Evolutionary conservation across 2,888 invertebrate species (phyloP), one percentile per base, ranked within the genome.

Genomic region (Syrphus vitripennis): DNA sequence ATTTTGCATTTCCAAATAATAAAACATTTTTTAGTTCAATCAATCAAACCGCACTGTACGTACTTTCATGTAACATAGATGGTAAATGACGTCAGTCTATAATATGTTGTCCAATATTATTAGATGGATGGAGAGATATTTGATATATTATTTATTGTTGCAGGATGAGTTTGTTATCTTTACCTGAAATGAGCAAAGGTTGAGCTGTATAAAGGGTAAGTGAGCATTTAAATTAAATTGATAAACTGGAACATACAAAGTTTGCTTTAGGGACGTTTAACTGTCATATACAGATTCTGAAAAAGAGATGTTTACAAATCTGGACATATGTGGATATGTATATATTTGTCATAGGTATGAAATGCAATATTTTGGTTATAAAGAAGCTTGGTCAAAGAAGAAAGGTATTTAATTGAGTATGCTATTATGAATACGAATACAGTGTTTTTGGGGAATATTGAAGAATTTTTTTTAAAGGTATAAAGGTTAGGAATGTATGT

Each of bases 111-210:
- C 76, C 40, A 45, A 65, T 75, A 19, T 31, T 34, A 31, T 48
- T 31, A 31, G 76, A 37, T 69, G 19, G 34, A 50, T 26, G 57
- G 19, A 26, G 26, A 69, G 69, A 69, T 61, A 59, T 70, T 61
- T 70, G 59, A 69, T 59, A 70, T 40, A 77, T 70, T 77, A 59
- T n/a, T n/a, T n/a, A 77, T 77, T 77, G 59, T 70, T 31, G 26
- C 50, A 70, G 48, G 61, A 37, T 37, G 29, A 21, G 6, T 59
- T 61, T 69, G 69, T 77, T 77, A 77, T 77, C 77, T 77, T 61
- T 77, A 10, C 48, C 3, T 31, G 37, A 50, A 19, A 37, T 45
- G n/a, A n/a, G 42, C 48, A 67, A 55, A 1, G 48, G 4, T 50
- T 19, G 7, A 9, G 34, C 14, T 34, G 7, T 34, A 50, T 10